phyloP scores from a whole-genome alignment of 2,888 invertebrate genomes.

The Noctua comes region DNA sequence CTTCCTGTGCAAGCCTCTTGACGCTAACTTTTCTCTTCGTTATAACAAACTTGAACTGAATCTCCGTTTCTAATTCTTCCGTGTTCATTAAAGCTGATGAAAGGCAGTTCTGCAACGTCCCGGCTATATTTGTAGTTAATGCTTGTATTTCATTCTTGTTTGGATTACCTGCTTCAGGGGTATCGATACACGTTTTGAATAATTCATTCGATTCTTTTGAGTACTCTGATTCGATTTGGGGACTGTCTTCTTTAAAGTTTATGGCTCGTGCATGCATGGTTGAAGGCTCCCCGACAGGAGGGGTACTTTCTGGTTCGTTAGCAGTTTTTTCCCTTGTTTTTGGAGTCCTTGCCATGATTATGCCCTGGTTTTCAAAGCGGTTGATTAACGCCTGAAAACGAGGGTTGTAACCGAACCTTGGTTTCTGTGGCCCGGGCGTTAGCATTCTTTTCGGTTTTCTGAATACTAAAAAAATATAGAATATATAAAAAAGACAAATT shows the following conservation, averaged over 20 bases:
- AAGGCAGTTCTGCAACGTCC: slow-evolving; percentile 83
- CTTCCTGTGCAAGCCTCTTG: slow-evolving; percentile 76
- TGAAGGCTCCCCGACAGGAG: slow-evolving; percentile 80
- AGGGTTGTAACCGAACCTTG: slow-evolving; percentile 80
- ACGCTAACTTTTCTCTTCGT: slow-evolving; percentile 85
- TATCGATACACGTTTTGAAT: slow-evolving; percentile 82
- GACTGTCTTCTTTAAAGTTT: slow-evolving; percentile 87
- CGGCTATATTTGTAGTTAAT: slow-evolving; percentile 83
- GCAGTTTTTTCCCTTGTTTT: slow-evolving; percentile 72
- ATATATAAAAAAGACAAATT: slow-evolving; percentile 5
- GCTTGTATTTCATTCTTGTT: slow-evolving; percentile 79
- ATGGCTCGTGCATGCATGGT: slow-evolving; percentile 85
- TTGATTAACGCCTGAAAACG: slow-evolving; percentile 87
- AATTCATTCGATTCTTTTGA: slow-evolving; percentile 84
- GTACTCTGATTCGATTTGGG: slow-evolving; percentile 76
- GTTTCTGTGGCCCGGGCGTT: slow-evolving; percentile 86
- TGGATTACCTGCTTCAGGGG: slow-evolving; percentile 69
- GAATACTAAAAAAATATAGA: slow-evolving; percentile 76
- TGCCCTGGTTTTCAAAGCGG: slow-evolving; percentile 83
- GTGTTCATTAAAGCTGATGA: slow-evolving; percentile 80
- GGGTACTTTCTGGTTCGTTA: slow-evolving; percentile 77
- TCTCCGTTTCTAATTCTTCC: slow-evolving; percentile 84
- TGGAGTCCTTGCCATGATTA: slow-evolving; percentile 81
- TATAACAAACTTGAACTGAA: slow-evolving; percentile 87
- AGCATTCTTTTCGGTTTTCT: slow-evolving; percentile 87